A percentile compares a stretch with the other conserved stretches of the same genome.
These are phyloP conservation scores for Colius striatus DNA, from an alignment of 2,113 vertebrate species.

Conservation along the genomic window DNA sequence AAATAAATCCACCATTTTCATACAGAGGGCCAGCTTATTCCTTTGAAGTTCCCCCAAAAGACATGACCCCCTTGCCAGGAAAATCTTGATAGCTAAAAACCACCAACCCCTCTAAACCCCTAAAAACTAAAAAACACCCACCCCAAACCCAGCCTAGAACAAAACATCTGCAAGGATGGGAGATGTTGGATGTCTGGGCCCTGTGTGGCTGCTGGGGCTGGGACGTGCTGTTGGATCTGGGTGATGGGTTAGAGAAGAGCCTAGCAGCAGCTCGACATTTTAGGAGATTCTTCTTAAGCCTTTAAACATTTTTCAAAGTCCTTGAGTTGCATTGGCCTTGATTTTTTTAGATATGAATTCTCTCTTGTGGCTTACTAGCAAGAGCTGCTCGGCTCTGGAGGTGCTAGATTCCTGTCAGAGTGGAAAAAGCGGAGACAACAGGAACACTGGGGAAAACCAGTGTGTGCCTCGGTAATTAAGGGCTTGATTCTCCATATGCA, in stretches of 20 bases:
- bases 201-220: neutral
- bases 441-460: neutral
- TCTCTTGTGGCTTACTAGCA: neutral
- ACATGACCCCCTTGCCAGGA: neutral
- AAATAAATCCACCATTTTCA: neutral
- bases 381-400: neutral
- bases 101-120: fast-evolving
- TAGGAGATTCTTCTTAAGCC: neutral
- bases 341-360: neutral
- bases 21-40: neutral
- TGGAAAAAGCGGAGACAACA: neutral
- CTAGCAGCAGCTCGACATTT: neutral
- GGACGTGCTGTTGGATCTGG: fast-evolving
- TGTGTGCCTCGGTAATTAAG: neutral
- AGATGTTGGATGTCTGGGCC: neutral
- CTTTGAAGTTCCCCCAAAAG: neutral
- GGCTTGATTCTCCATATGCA: fast-evolving
- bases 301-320: neutral
- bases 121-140: neutral
- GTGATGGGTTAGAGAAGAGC: neutral
- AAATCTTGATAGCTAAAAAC: neutral
- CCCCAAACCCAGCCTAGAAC: neutral
- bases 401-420: neutral
- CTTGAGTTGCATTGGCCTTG: neutral
- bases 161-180: neutral